Base-by-base conservation (phyloP, 1,140 invertebrate species). In the Drosophila bocki region DNA sequence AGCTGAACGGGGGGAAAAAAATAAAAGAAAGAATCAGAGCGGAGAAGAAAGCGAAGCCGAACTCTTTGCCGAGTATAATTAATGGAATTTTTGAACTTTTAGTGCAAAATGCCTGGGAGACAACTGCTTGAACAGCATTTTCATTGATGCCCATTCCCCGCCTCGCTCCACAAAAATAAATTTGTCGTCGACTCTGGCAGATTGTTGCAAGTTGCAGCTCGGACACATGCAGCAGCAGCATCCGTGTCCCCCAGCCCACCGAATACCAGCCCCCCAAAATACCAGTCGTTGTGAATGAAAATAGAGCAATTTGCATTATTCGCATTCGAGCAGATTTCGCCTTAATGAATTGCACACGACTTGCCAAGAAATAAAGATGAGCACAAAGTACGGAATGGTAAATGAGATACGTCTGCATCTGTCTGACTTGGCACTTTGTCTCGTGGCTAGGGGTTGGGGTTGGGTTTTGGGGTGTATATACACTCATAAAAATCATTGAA, bases 271-370 rank as follows among this genome's bases (percentile, higher is more conserved):
- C 68, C 26, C 61, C 60, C 9, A n/a, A 37, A 61, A 45, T 72
- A 41, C 71, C 41, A 75, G 41, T 37, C 70, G 48, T 75, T 58
- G 72, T 76, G 60, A 65, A 76, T 75, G 71, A 82, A 86, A 86
- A 86, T 86, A 86, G 83, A 86, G 83, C 83, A 86, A 86, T 86
- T 86, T 86, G 76, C 83, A 86, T 86, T 87, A 86, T 86, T 86
- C 83, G 75, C 82, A 85, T 86, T 82, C 84, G 75, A 47, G 60
- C 50, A 61, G 78, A 85, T 85, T 84, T 85, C 80, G 70, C 63
- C 86, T 86, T 75, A 86, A 86, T 86, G 83, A 86, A 86, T 86
- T 86, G 83, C 83, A 60, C 83, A 79, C 83, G 86, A 82, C 70
- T 86, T 87, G 83, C 83, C 83, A 86, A 86, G 83, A 87, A 82